Percentiles rank a stretch among this genome's conserved stretches.
Conservation (phyloP, 30 jellyfish, hydroid and myxozoan genomes). For the Mastigias papua region DNA sequence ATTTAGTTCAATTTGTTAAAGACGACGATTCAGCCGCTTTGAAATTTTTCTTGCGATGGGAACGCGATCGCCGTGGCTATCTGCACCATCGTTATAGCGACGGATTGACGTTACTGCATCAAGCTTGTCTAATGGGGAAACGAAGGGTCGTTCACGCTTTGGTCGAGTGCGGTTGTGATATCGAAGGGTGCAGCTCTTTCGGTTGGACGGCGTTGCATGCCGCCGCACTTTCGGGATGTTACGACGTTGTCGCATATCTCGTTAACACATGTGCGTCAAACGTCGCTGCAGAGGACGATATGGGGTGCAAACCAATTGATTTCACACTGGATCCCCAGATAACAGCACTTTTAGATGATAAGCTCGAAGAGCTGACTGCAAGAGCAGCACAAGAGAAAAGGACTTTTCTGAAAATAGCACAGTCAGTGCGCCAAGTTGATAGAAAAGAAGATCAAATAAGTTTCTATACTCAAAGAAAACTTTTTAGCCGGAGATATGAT, state of each 20-base stretch:
- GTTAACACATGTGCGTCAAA: constrained; percentile 74
- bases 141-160: constrained; percentile 45
- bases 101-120: constrained; percentile 82
- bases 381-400: constrained; percentile 18
- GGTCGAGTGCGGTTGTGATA: constrained; percentile 76
- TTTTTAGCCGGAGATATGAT: neutral
- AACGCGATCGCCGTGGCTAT: constrained; percentile 46
- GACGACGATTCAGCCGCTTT: constrained; percentile 65
- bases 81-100: constrained; percentile 61
- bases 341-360: constrained; percentile 3
- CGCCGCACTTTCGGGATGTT: constrained; percentile 75
- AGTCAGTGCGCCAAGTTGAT: neutral
- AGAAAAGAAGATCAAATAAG: constrained; percentile 9
- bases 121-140: constrained; percentile 80
- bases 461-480: constrained; percentile 9
- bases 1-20: constrained; percentile 43
- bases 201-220: constrained; percentile 95
- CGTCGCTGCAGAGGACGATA: constrained; percentile 75
- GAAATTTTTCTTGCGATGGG: constrained; percentile 64
- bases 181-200: constrained; percentile 75
- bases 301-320: constrained; percentile 85
- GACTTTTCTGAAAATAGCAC: neutral
- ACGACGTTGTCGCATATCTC: constrained; percentile 66
- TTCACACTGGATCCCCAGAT: constrained; percentile 68
- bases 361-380: neutral